phyloP scores from a whole-genome alignment of 2,888 invertebrate species.

The Cryptocephalus primarius region DNA sequence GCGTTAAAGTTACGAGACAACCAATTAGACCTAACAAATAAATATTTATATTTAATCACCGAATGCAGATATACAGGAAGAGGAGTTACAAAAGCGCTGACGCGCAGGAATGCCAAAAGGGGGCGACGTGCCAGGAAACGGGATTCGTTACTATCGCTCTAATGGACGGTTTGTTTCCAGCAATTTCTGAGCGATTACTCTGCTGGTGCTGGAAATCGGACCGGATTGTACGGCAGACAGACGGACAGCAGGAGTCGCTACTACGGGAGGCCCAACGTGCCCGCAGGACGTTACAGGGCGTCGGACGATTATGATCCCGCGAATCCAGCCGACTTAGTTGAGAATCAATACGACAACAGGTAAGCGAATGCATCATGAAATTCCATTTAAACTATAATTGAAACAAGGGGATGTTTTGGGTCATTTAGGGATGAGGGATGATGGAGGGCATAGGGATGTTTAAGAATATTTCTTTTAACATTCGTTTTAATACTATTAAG shows the following conservation, averaged over 20 bases:
- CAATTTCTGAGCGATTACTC: conserved; percentile 25
- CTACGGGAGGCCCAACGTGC: conserved; percentile 1
- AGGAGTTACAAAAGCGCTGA: not conserved
- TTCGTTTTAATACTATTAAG: too few relatives aligned
- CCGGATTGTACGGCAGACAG: conserved; percentile 22
- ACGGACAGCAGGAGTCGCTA: conserved; percentile 2
- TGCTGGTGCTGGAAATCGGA: conserved; percentile 13
- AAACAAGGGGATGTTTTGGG: too few relatives aligned
- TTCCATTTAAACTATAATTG: not conserved
- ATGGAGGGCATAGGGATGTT: too few relatives aligned
- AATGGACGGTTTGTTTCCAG: conserved; percentile 18
- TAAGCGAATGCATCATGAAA: not conserved
- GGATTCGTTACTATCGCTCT: too few relatives aligned
- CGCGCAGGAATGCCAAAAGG: too few relatives aligned
- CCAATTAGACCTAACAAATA: conserved; percentile 1
- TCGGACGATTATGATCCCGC: not conserved
- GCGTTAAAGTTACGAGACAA: not conserved
- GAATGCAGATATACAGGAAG: conserved; percentile 2
- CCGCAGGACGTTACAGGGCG: not conserved
- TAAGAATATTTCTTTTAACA: too few relatives aligned
- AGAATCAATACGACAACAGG: conserved; percentile 4
- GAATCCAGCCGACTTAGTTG: conserved; percentile 1
- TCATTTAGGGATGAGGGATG: too few relatives aligned
- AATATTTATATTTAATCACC: conserved; percentile 1
- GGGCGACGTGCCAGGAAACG: too few relatives aligned